Evolutionary conservation across 2,797 vertebrate species (phyloP).

Genomic region (Falco berigora): DNA sequence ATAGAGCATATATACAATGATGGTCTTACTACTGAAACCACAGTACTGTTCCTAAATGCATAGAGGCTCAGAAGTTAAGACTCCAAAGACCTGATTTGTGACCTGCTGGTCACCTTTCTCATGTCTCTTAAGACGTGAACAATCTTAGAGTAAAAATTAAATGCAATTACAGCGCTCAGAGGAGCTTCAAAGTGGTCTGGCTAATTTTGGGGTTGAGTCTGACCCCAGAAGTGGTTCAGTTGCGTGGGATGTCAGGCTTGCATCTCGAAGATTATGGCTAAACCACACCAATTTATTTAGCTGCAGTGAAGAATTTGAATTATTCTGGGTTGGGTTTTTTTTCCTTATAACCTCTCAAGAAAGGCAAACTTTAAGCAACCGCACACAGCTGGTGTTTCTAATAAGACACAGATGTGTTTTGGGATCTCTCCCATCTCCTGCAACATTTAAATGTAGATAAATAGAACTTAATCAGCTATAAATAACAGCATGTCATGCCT

Average conservation of each 20-base stretch:
- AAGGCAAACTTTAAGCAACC: conserved; percentile 58
- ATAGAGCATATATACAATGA: not conserved
- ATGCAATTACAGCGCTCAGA: not conserved
- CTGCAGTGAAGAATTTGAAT: conserved; percentile 20
- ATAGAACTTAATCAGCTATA: conserved; percentile 74
- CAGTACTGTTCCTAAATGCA: not conserved
- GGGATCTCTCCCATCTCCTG: conserved; percentile 67
- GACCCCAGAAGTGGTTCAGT: not conserved
- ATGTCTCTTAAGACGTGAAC: not conserved
- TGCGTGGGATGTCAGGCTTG: not conserved
- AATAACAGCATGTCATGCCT: conserved; percentile 67
- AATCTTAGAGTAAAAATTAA: not conserved
- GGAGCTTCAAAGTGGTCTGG: not conserved
- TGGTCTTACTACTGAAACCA: not conserved
- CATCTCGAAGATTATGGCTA: not conserved
- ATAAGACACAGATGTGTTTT: conserved; percentile 70
- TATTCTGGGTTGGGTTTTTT: not conserved
- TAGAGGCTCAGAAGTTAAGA: not conserved
- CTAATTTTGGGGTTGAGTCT: not conserved
- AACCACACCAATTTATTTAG: conserved; percentile 17
- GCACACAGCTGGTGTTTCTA: conserved; percentile 69
- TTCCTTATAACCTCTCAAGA: conserved; percentile 4
- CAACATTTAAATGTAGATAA: conserved; percentile 72
- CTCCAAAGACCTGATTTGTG: not conserved
- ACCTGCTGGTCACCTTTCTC: not conserved